Evolutionary conservation across 2,888 invertebrate genomes (phyloP).

Genomic region (Mongoloraphidia duomilia): DNA sequence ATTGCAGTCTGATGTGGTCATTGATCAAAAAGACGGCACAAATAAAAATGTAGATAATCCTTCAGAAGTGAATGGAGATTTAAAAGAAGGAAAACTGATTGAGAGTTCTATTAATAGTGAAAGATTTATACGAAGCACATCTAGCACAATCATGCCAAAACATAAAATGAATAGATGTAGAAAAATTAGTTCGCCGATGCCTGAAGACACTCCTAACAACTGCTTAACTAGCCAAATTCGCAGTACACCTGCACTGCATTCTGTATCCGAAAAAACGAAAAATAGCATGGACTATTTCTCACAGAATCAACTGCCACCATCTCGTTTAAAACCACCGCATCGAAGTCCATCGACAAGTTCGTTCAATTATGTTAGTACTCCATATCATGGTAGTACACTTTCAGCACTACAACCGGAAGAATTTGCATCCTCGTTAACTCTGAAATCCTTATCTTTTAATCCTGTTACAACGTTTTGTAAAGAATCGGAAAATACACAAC

Average conservation of each 20-base stretch:
- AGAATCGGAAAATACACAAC: constrained; percentile 27
- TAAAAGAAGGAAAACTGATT: background rate
- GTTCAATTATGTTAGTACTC: constrained; percentile 72
- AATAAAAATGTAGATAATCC: constrained; percentile 22
- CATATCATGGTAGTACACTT: constrained; percentile 71
- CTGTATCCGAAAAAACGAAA: constrained; percentile 49
- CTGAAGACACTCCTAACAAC: constrained; percentile 21
- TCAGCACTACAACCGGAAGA: constrained; percentile 62
- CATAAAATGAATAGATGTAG: constrained; percentile 37
- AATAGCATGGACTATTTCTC: constrained; percentile 22
- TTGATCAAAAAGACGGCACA: constrained; percentile 26
- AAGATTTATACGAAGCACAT: constrained; percentile 50
- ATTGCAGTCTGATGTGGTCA: constrained; percentile 21
- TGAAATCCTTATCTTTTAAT: constrained; percentile 48
- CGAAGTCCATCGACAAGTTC: constrained; percentile 66
- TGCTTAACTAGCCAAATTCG: constrained; percentile 38
- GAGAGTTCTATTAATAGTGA: constrained; percentile 20
- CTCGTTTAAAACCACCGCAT: constrained; percentile 36
- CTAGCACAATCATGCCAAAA: constrained; percentile 52
- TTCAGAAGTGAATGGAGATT: constrained; percentile 20
- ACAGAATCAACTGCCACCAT: constrained; percentile 19
- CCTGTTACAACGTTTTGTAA: constrained; percentile 33
- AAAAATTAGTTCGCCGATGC: constrained; percentile 42
- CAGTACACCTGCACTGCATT: constrained; percentile 48
- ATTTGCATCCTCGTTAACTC: constrained; percentile 62